Percentiles rank a stretch among this genome's conserved stretches.
phyloP scores from a whole-genome alignment of 2,888 invertebrate genomes.

The Ptilodon capucinus region DNA sequence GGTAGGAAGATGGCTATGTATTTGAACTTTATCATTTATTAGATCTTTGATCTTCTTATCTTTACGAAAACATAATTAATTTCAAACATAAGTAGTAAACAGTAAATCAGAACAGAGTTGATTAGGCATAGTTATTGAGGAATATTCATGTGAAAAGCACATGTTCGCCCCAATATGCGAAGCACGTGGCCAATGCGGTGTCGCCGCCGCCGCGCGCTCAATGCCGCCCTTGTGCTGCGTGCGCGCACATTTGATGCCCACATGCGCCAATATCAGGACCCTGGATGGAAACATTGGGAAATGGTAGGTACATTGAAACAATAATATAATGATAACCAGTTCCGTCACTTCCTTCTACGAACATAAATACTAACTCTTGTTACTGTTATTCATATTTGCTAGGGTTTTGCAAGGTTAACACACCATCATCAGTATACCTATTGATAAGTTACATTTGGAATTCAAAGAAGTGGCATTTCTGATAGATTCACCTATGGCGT shows the following conservation, averaged over 20 bases:
- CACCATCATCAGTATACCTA: too few species aligned
- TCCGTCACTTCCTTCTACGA: too few species aligned
- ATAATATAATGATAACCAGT: too few species aligned
- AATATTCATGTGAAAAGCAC: conserved; percentile 25
- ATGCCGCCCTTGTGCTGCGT: conserved; percentile 66
- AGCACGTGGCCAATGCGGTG: conserved; percentile 63
- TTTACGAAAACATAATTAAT: not conserved
- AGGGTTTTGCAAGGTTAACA: too few species aligned
- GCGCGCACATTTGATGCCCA: conserved; percentile 62
- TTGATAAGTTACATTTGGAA: too few species aligned
- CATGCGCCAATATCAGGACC: conserved; percentile 41
- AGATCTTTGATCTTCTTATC: too few species aligned
- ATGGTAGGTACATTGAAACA: conserved; percentile 1
- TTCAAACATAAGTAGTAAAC: conserved; percentile 18
- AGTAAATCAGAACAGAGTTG: conserved; percentile 34
- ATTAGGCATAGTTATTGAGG: conserved; percentile 16
- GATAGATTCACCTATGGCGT: too few species aligned
- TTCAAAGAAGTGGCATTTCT: too few species aligned
- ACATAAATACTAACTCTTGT: too few species aligned
- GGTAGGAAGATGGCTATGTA: too few species aligned
- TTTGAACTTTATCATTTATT: too few species aligned
- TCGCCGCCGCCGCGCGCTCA: conserved; percentile 50
- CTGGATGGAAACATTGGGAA: not conserved
- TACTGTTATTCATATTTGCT: too few species aligned
- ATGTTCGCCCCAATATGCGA: conserved; percentile 58